Conservation (phyloP, 1,140 invertebrate genomes). For the Maniola jurtina region DNA sequence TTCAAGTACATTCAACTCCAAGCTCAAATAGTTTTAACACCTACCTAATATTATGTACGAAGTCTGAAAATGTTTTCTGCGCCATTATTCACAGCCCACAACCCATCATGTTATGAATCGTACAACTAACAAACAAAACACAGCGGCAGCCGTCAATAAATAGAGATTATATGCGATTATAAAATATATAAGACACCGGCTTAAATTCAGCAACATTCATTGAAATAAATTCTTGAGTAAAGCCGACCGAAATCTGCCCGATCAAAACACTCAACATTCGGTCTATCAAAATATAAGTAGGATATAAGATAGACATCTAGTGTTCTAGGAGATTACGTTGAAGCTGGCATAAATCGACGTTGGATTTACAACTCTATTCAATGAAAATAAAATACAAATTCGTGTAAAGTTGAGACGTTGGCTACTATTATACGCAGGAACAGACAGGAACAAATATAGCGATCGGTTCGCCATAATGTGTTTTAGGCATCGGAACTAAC, state of each 20-base stretch:
- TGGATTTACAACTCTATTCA: constrained; percentile 42
- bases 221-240: constrained; percentile 55
- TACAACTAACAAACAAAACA: constrained; percentile 25
- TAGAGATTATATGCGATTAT: constrained; percentile 44
- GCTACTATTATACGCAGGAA: constrained; percentile 24
- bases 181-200: constrained; percentile 38
- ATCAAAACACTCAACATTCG: constrained; percentile 57
- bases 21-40: neutral
- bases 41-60: neutral
- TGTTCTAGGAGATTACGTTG: constrained; percentile 35
- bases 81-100: constrained; percentile 18
- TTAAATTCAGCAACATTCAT: constrained; percentile 40
- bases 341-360: constrained; percentile 6
- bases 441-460: constrained; percentile 23
- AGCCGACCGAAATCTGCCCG: constrained; percentile 45
- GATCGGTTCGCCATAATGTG: constrained; percentile 33
- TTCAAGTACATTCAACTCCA: neutral
- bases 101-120: constrained; percentile 11
- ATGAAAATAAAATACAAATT: constrained; percentile 28
- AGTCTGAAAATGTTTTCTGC: constrained; percentile 9
- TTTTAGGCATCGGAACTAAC: constrained; percentile 29
- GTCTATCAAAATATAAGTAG: constrained; percentile 62
- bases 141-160: constrained; percentile 38
- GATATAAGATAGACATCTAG: constrained; percentile 52
- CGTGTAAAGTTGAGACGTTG: constrained; percentile 21